Evolutionary conservation across 2,888 invertebrate species (phyloP).

Genomic region (Andrena minutula): DNA sequence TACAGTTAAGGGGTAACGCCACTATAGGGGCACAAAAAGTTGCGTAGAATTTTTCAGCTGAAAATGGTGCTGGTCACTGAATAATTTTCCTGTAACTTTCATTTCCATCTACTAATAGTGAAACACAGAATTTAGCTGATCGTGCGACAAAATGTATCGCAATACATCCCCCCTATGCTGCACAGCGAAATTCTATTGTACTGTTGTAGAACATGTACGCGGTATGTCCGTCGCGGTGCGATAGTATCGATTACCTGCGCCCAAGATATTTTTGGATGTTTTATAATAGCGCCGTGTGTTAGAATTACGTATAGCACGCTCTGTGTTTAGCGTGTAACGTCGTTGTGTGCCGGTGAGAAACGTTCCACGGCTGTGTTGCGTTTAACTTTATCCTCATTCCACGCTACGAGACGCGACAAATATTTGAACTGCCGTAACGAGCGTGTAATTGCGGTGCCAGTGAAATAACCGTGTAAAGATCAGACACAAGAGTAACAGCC

Average conservation of each 20-base stretch:
- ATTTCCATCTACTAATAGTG: no score
- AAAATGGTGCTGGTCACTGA: no score
- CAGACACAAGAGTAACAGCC: background rate
- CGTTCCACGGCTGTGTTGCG: background rate
- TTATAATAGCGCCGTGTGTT: slow-evolving; percentile 46
- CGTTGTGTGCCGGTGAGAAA: background rate
- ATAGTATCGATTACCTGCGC: slow-evolving; percentile 49
- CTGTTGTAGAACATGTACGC: background rate
- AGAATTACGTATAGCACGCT: slow-evolving; percentile 41
- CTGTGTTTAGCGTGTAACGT: background rate
- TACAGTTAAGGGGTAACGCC: no score
- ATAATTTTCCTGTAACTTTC: no score
- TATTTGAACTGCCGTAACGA: slow-evolving; percentile 9
- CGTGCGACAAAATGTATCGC: background rate
- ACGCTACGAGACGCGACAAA: slow-evolving; percentile 10
- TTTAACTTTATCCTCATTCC: slow-evolving; percentile 27
- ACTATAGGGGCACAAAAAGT: no score
- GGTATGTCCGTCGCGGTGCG: slow-evolving; percentile 12
- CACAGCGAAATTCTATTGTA: slow-evolving; percentile 11
- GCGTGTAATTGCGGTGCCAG: slow-evolving; percentile 25
- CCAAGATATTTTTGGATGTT: slow-evolving; percentile 49
- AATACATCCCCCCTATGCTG: background rate
- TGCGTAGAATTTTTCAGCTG: no score
- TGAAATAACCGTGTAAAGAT: slow-evolving; percentile 21
- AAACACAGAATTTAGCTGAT: background rate